Percentiles rank a stretch among this genome's conserved stretches.
phyloP scores from a whole-genome alignment of 2,797 vertebrate species.

The Decapterus maruadsi region DNA sequence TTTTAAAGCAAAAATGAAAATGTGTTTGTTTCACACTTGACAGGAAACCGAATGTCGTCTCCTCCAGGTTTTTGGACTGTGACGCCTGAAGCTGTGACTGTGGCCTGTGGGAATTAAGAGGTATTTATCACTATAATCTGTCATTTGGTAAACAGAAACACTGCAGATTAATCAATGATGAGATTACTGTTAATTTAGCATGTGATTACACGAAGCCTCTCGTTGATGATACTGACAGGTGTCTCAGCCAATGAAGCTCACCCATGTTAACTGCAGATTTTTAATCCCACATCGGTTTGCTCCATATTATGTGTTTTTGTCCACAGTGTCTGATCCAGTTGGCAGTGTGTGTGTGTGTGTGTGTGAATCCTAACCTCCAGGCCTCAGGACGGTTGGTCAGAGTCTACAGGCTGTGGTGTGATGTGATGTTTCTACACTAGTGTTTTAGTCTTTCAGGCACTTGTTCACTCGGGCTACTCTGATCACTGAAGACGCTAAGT shows the following conservation, averaged over 20 bases:
- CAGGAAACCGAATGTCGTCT: not conserved
- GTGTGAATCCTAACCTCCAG: not conserved
- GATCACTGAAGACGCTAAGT: conserved; percentile 9
- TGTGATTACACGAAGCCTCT: not conserved
- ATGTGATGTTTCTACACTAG: not conserved
- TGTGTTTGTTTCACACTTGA: not conserved
- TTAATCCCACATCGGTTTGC: not conserved
- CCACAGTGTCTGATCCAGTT: not conserved
- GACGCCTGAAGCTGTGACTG: not conserved
- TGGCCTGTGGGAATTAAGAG: not conserved
- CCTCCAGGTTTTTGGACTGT: not conserved
- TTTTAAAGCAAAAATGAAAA: not conserved
- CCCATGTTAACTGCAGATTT: not conserved
- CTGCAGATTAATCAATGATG: not conserved
- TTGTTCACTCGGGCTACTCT: conserved; percentile 25
- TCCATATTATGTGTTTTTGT: not conserved
- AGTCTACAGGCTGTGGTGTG: too few relatives aligned
- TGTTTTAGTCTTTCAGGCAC: conserved; percentile 31
- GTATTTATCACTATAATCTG: not conserved
- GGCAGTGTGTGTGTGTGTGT: conserved; percentile 14
- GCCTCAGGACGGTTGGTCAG: not conserved
- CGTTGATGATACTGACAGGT: not conserved
- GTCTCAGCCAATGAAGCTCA: not conserved
- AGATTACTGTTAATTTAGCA: too few relatives aligned
- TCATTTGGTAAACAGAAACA: not conserved